Evolutionary conservation across 2,888 invertebrate genomes (phyloP), one percentile per base, ranked within the genome.

Genomic region (Clepsis dumicolana): DNA sequence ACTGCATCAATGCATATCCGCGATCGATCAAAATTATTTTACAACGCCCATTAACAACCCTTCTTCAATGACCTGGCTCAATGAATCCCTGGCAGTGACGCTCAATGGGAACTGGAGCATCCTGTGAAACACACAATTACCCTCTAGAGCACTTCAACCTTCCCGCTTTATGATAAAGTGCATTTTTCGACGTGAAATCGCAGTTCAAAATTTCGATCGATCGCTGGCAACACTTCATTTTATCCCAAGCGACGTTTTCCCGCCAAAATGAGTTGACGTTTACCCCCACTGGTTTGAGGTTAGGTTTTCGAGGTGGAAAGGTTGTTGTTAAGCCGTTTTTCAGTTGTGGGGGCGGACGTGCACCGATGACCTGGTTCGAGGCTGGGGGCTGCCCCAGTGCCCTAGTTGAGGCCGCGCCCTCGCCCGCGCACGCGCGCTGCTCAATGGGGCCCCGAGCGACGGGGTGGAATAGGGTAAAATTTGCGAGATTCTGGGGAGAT

Each of bases 351-450:
- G 7, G 12, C 12, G 41, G 44, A 29, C 21, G 56, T 68, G 73
- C 75, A 75, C 74, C 71, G 79, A 76, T 84, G 87, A 87, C 88
- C 88, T 82, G 81, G 78, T 80, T 72, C 73, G 73, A 80, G 85
- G 80, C 80, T 85, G 85, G 41, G 21, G 90, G 91, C 87, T 91
- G 91, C 80, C 91, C 91, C 70, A 91, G 80, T 92, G 87, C 77
- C 92, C 91, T 77, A 90, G 75, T 85, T 90, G 71, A 71, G 70
- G 72, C 72, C 75, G 77, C 75, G 66, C 68, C 74, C 71, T 72
- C 64, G 72, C 75, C 64, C 73, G 88, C 91, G 90, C 90, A 87
- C 86, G 90, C 85, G 86, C 87, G 59, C 75, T 59, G 69, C 70
- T 70, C 63, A 73, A 72, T 75, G 72, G 73, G 68, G 71, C 70